A percentile compares a stretch with the other conserved stretches of the same genome.
Conservation (phyloP, 2,888 invertebrate species). For the Pyralis farinalis region DNA sequence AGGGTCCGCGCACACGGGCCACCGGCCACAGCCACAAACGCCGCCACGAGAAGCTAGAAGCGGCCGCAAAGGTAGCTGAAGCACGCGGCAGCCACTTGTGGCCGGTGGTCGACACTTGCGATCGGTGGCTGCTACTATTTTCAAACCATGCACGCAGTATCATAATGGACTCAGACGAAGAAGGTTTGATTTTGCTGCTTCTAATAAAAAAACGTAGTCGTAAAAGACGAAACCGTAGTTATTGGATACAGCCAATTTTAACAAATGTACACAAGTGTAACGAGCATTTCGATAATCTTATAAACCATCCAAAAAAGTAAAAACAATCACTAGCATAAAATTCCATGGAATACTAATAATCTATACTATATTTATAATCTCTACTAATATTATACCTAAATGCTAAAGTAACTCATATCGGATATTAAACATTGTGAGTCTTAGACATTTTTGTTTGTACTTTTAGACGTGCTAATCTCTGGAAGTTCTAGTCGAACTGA, state of each 20-base stretch:
- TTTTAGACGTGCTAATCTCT: no score
- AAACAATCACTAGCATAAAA: no score
- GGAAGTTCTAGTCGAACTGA: no score
- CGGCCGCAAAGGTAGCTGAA: slow-evolving; percentile 25
- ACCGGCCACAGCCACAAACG: slow-evolving; percentile 14
- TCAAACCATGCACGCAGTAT: slow-evolving; percentile 15
- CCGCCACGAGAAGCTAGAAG: slow-evolving; percentile 25
- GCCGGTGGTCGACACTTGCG: slow-evolving; percentile 23
- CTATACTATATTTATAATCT: no score
- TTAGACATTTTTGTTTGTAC: no score
- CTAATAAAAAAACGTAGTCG: slow-evolving; percentile 25
- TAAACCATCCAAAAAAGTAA: no score
- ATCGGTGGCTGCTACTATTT: slow-evolving; percentile 21
- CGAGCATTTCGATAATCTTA: no score
- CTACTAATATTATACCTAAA: no score
- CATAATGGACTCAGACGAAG: slow-evolving; percentile 28
- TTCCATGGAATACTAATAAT: no score
- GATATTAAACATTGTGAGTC: no score
- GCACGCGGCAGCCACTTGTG: slow-evolving; percentile 27
- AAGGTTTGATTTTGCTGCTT: slow-evolving; percentile 29
- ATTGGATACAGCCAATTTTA: slow-evolving; percentile 28
- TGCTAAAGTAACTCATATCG: no score
- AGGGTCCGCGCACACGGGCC: slow-evolving; percentile 1
- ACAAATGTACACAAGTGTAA: slow-evolving; percentile 22
- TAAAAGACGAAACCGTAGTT: slow-evolving; percentile 21